Percentiles rank a stretch among this genome's conserved stretches.
phyloP scores from a whole-genome alignment of 1,140 invertebrate genomes.

The Fopius arisanus region DNA sequence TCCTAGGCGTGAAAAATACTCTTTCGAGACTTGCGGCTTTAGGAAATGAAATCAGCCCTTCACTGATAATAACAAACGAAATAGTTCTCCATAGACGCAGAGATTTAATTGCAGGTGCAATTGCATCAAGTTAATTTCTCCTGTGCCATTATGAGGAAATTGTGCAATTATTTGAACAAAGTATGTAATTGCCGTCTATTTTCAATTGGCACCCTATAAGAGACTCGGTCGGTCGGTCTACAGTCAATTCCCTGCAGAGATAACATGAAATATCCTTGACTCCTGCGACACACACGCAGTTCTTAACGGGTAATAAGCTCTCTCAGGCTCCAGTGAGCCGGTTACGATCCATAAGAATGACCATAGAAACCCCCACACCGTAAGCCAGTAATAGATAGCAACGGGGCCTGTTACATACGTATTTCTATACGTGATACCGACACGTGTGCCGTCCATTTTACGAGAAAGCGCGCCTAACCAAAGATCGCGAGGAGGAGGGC shows the following conservation, averaged over 20 bases:
- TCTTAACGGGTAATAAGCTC: conserved; percentile 5
- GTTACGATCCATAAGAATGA: conserved; percentile 25
- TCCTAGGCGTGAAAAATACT: too few species aligned
- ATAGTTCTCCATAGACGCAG: not conserved
- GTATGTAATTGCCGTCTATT: not conserved
- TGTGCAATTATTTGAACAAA: conserved; percentile 7
- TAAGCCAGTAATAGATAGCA: not conserved
- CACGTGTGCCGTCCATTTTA: conserved; percentile 28
- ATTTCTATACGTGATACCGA: not conserved
- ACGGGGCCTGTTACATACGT: conserved; percentile 4
- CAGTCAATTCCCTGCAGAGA: conserved; percentile 33
- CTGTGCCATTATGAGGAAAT: not conserved
- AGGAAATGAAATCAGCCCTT: not conserved
- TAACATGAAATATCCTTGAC: conserved; percentile 51
- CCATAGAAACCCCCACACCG: not conserved
- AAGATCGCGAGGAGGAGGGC: not conserved
- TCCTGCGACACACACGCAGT: conserved; percentile 33
- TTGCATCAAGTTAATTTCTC: not conserved
- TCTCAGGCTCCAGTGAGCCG: not conserved
- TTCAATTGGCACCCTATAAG: not conserved
- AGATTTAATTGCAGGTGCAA: not conserved
- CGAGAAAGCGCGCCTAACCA: conserved; percentile 25
- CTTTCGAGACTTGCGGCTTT: too few species aligned
- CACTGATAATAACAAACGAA: not conserved
- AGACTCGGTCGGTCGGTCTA: not conserved